Percentiles rank a stretch among this genome's conserved stretches.
These are phyloP conservation scores for Poliocrania exsul DNA, from an alignment of 2,797 vertebrate genomes.

Conservation along the genomic window DNA sequence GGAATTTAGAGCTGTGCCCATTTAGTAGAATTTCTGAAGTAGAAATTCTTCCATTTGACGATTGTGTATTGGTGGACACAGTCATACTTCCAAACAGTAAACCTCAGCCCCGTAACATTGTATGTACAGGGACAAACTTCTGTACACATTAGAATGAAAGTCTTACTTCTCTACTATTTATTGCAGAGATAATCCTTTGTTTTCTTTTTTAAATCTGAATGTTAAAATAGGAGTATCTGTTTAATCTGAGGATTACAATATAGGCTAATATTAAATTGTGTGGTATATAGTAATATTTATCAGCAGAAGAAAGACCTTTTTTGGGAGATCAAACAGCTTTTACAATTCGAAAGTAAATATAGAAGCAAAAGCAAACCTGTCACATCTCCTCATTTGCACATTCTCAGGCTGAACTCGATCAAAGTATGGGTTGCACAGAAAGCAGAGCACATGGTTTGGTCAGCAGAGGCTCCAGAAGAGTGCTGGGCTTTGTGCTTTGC, in stretches of 20 bases:
- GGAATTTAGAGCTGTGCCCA: not conserved
- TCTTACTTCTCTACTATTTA: not conserved
- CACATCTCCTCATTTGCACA: not conserved
- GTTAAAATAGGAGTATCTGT: not conserved
- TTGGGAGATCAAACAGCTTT: not conserved
- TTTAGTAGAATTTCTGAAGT: not conserved
- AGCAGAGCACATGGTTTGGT: not conserved
- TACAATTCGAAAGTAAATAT: not conserved
- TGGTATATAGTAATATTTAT: not conserved
- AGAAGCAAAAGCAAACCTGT: not conserved
- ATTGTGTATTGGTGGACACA: not conserved
- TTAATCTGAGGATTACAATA: not conserved
- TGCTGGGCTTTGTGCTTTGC: not conserved
- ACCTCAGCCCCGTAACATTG: rapidly evolving
- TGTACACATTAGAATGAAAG: not conserved
- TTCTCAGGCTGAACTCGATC: not conserved
- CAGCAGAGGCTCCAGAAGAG: not conserved
- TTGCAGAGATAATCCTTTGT: not conserved
- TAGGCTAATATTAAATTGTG: not conserved
- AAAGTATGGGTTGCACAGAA: not conserved
- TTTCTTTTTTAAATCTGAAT: not conserved
- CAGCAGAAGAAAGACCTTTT: not conserved
- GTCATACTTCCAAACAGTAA: not conserved
- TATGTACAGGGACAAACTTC: not conserved
- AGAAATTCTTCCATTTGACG: not conserved